Base-by-base conservation (phyloP, 2,797 vertebrate genomes). In the Petrocephalus schoutedeni region DNA sequence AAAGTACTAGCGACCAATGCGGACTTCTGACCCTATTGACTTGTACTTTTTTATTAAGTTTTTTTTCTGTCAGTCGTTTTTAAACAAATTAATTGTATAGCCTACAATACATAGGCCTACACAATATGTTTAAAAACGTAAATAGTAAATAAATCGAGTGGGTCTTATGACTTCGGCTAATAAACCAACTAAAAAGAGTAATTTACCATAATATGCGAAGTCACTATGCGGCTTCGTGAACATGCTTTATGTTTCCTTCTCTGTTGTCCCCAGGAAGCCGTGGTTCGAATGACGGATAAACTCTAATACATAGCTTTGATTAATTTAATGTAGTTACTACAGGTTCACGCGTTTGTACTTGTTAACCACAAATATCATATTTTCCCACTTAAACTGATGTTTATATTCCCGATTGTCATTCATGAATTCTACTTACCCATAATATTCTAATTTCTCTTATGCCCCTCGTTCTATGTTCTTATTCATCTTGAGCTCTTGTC, bases 381-480 rank as follows among this genome's bases (percentile, higher is more conserved):
- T 80, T 80, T 80, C 74, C 49, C 74, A n/a, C 41, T 45, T 45
- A 80, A 80, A 49, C 36, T 80, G 19, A 80, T 86, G 6, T 61
- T 89, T 49, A 21, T 49, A 80, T 49, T 80, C 74, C 74, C 32
- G 74, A 80, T 80, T 80, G 41, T 80, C 74, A 49, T 49, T 80
- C 74, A 80, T 80, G 74, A 36, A 21, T 7, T 45, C 19, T n/a
- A 80, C 36, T 45, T 80, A 16, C 74, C 41, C 41, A 80, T 80
- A 45, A 80, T n/a, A 21, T n/a, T 80, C 16, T n/a, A 45, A 80
- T 80, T 80, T 80, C 41, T 80, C 74, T 49, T 80, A n/a, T 80
- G 74, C 49, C 36, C 74, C 41, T 49, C 2, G 2, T 49, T 19
- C 74, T 21, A 80, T 49, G 41, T 80, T 80, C 74, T n/a, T 45